A percentile compares a stretch with the other conserved stretches of the same genome.
phyloP scores from a whole-genome alignment of 1,140 invertebrate species.

The Diorhabda sublineata region DNA sequence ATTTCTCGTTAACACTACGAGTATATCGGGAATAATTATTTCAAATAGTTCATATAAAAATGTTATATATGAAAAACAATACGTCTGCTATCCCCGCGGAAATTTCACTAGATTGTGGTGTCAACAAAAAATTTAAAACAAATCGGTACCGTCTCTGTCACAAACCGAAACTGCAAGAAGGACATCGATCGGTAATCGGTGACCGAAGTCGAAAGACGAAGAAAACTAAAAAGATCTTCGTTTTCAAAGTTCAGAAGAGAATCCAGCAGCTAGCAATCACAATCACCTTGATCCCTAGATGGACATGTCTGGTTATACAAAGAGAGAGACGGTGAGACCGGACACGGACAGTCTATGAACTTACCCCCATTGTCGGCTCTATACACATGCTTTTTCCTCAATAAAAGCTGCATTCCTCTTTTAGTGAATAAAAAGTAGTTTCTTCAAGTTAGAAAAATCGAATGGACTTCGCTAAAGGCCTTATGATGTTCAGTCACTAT shows the following conservation, averaged over 20 bases:
- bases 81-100: too few relatives aligned
- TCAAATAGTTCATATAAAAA: too few relatives aligned
- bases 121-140: too few relatives aligned
- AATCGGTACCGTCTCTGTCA: not conserved
- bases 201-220: conserved; percentile 9
- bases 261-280: conserved; percentile 20
- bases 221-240: conserved; percentile 4
- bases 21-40: too few relatives aligned
- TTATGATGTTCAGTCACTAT: conserved; percentile 4
- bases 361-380: conserved; percentile 43
- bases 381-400: conserved; percentile 39
- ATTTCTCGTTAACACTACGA: too few relatives aligned
- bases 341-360: conserved; percentile 39
- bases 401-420: conserved; percentile 36
- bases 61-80: too few relatives aligned
- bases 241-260: not conserved
- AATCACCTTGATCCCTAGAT: conserved; percentile 41
- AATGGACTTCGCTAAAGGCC: conserved; percentile 4
- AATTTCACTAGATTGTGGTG: too few relatives aligned
- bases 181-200: conserved; percentile 1
- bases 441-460: conserved; percentile 39
- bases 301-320: conserved; percentile 39
- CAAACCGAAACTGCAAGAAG: not conserved
- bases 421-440: conserved; percentile 42
- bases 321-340: conserved; percentile 21